Evolutionary conservation across 2,113 vertebrate species (phyloP).

Genomic region (Heliornis fulica): DNA sequence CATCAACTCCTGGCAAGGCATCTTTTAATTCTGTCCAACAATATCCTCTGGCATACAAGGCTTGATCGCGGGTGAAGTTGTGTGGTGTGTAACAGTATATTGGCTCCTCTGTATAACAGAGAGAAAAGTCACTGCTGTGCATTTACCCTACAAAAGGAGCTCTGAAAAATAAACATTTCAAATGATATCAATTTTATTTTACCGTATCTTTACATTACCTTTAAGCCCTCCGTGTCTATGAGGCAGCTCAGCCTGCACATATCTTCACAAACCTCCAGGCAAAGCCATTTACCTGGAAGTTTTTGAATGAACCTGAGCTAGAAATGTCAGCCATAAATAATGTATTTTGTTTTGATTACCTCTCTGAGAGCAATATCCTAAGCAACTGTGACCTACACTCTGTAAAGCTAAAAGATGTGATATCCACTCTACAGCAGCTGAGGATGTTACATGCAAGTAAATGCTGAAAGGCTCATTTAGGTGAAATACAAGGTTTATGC

Average conservation of each 20-base stretch:
- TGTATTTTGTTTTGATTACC: neutral
- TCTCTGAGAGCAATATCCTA: neutral
- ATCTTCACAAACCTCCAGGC: neutral
- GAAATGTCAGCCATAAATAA: neutral
- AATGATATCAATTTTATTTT: slow-evolving; percentile 54
- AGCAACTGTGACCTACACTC: neutral
- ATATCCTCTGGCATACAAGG: slow-evolving; percentile 97
- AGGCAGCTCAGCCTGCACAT: neutral
- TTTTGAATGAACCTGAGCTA: neutral
- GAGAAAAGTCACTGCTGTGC: slow-evolving; percentile 78
- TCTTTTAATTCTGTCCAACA: slow-evolving; percentile 99
- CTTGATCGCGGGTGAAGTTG: slow-evolving; percentile 99
- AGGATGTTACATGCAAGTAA: neutral
- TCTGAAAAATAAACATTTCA: slow-evolving; percentile 77
- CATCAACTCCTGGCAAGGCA: slow-evolving; percentile 87
- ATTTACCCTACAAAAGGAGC: slow-evolving; percentile 76
- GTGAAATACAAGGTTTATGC: neutral
- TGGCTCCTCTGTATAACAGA: slow-evolving; percentile 92
- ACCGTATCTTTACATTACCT: neutral
- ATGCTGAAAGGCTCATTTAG: neutral
- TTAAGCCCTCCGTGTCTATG: neutral
- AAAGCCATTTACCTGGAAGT: neutral
- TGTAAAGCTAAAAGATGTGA: neutral
- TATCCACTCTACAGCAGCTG: neutral
- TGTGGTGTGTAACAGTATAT: slow-evolving; percentile 99